Percentiles rank a stretch among this genome's conserved stretches.
phyloP scores from a whole-genome alignment of 1,140 invertebrate species.

The Philotrypesis tridentata region DNA sequence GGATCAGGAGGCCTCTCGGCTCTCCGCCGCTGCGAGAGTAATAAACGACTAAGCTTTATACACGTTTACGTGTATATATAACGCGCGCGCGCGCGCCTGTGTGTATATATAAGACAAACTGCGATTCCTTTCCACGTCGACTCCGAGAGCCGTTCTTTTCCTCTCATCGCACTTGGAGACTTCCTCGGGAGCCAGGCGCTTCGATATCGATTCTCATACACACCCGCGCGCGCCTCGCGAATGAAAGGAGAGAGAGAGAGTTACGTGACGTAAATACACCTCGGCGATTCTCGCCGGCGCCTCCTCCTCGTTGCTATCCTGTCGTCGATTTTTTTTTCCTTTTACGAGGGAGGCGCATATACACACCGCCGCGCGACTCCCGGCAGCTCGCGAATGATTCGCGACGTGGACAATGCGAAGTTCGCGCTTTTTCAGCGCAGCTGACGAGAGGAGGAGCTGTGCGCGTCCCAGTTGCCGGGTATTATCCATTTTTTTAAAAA shows the following conservation, averaged over 20 bases:
- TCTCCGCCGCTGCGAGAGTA: slow-evolving; percentile 27
- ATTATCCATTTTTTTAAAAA: slow-evolving; percentile 42
- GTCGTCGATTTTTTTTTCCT: too few relatives aligned
- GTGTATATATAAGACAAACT: too few relatives aligned
- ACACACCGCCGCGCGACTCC: too few relatives aligned
- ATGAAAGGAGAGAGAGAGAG: slow-evolving; percentile 31
- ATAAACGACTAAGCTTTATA: slow-evolving; percentile 50
- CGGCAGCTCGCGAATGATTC: too few relatives aligned
- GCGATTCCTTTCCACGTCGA: slow-evolving; percentile 34
- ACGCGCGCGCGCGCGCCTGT: background rate
- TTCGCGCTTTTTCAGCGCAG: too few relatives aligned
- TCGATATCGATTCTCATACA: slow-evolving; percentile 38
- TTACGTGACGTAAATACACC: slow-evolving; percentile 38
- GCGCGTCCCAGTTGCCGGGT: slow-evolving; percentile 22
- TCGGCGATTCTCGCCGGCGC: slow-evolving; percentile 20
- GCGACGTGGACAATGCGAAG: too few relatives aligned
- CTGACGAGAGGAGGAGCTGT: too few relatives aligned
- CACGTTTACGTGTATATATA: too few relatives aligned
- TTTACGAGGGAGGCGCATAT: too few relatives aligned
- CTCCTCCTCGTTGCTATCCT: background rate
- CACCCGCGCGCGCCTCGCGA: too few relatives aligned
- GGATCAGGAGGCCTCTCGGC: background rate
- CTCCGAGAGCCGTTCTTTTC: background rate
- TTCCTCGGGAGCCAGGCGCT: background rate
- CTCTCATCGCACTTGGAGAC: slow-evolving; percentile 10